Evolutionary conservation across 2,888 invertebrate species (phyloP), one percentile per base, ranked within the genome.

Genomic region (Clivina fossor): DNA sequence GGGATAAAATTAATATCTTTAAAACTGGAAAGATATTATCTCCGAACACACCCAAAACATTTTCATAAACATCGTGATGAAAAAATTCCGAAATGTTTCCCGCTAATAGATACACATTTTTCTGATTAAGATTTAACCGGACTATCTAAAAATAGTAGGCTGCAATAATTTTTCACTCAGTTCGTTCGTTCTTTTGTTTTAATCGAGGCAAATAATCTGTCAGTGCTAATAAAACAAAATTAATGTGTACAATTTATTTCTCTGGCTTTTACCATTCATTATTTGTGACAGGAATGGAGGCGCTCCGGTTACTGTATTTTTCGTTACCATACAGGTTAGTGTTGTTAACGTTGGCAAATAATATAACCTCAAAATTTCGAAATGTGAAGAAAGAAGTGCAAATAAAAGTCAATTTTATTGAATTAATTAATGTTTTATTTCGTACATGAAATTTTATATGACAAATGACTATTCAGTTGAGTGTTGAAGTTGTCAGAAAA

Each of bases 181-280:
- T n/a, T n/a, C n/a, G n/a, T n/a, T n/a, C n/a, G n/a, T 43, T 53
- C 43, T 53, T 53, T 53, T 53, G 43, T 43, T 53, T 43, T 53
- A 53, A 53, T 44, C 43, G 33, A 18, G 44, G 35, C 35, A 32
- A 53, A 53, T 44, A 53, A 53, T 53, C 53, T 44, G 53, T 53
- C 53, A 53, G 19, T 15, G 20, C 30, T 50, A 50, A 50, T 50
- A 50, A 53, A 53, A 44, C 53, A 26, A 44, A 53, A 53, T 53
- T 53, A 53, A 53, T 53, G 53, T 53, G 30, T 43, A 26, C 18
- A 35, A 43, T 44, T 53, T 53, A 44, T 37, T 53, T 53, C 37
- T 43, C 53, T 9, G 28, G 37, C 28, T 22, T 53, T n/a, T 32
- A 35, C 30, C 43, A 53, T 53, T 28, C 28, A 44, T 53, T 44